These are phyloP conservation scores for Pelecanoides urinatrix DNA, from an alignment of 2,113 vertebrate species.

Conservation along the genomic window DNA sequence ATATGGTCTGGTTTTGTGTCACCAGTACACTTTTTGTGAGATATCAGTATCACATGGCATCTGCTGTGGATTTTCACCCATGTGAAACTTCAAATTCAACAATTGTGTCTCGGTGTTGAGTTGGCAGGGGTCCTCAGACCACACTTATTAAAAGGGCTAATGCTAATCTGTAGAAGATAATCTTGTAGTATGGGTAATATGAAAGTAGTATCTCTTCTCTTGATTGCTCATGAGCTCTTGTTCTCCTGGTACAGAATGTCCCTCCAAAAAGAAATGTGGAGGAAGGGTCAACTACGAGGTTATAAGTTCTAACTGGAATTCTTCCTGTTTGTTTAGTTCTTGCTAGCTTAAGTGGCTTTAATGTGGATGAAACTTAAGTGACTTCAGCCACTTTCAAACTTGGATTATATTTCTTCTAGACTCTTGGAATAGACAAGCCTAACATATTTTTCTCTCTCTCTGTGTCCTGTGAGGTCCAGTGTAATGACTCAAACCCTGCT, in stretches of 20 bases:
- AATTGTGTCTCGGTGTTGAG: fast-evolving
- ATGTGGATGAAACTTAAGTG: neutral
- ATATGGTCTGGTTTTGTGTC: neutral
- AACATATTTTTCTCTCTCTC: neutral
- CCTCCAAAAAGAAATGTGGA: neutral
- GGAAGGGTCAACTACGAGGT: neutral
- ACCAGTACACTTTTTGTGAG: neutral
- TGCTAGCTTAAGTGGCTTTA: neutral
- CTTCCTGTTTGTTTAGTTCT: neutral
- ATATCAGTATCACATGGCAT: fast-evolving
- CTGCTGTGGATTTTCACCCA: neutral
- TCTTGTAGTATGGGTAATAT: neutral
- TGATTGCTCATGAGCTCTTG: neutral
- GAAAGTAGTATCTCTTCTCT: neutral
- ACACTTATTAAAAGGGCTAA: neutral
- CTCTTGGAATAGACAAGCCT: neutral
- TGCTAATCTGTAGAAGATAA: neutral
- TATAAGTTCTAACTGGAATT: neutral
- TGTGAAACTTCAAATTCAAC: fast-evolving
- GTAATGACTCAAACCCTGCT: neutral
- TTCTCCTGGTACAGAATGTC: neutral
- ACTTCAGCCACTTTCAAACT: neutral
- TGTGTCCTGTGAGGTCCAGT: neutral
- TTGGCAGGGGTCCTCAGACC: neutral
- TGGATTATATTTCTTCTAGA: neutral